Conservation (phyloP, 2,888 invertebrate species). For the Lagria hirta region DNA sequence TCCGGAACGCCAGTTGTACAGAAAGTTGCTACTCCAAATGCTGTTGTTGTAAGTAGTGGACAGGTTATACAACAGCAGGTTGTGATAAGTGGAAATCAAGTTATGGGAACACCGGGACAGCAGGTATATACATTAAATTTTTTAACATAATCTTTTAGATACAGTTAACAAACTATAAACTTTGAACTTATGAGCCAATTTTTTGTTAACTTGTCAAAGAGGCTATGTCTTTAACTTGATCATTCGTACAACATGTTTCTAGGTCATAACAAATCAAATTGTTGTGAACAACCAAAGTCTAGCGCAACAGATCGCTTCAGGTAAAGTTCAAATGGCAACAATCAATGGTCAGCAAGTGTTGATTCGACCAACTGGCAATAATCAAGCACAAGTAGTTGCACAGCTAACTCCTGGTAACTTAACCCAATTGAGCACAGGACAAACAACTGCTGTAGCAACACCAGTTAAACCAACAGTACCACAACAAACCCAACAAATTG, state of each 20-base stretch:
- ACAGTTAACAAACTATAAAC: no score
- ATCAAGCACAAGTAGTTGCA: conserved; percentile 76
- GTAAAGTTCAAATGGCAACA: conserved; percentile 80
- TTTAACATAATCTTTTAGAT: no score
- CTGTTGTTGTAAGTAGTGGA: conserved; percentile 51
- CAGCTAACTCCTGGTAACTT: conserved; percentile 59
- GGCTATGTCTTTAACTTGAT: no score
- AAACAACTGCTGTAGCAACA: conserved; percentile 34
- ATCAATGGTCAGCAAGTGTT: conserved; percentile 85
- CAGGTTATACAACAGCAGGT: conserved; percentile 51
- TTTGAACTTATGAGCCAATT: no score
- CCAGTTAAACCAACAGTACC: conserved; percentile 18
- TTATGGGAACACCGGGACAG: conserved; percentile 54
- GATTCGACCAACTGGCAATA: conserved; percentile 75
- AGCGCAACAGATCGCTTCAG: conserved; percentile 79
- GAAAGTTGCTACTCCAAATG: conserved; percentile 48
- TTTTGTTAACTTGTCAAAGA: no score
- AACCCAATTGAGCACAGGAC: conserved; percentile 36
- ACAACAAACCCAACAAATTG: conserved; percentile 4
- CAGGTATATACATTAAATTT: conserved; percentile 44
- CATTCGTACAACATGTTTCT: conserved; percentile 11
- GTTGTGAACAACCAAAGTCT: conserved; percentile 76
- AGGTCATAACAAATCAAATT: conserved; percentile 65
- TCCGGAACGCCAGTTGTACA: conserved; percentile 50
- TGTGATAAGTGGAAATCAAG: conserved; percentile 50